Percentiles rank a stretch among this genome's conserved stretches.
phyloP scores from a whole-genome alignment of 1,140 invertebrate species.

The Heterodera carotae region DNA sequence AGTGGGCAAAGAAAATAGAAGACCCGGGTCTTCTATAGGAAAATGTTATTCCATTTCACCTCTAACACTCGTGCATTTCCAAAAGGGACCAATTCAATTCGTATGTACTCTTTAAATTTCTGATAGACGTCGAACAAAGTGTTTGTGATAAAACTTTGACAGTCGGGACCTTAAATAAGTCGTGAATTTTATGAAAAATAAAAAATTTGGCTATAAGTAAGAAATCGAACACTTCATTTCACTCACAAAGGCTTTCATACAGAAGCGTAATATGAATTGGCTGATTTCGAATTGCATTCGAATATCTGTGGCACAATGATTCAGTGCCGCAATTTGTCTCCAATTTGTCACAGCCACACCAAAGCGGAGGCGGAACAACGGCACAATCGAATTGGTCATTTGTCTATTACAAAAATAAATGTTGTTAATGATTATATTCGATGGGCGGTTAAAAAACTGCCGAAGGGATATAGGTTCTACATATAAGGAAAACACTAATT shows the following conservation, averaged over 20 bases:
- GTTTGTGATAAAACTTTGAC: slow-evolving; percentile 27
- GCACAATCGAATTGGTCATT: too few species aligned
- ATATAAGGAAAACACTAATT: too few species aligned
- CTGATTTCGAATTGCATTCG: slow-evolving; percentile 24
- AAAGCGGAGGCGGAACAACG: slow-evolving; percentile 31
- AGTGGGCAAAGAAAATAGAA: too few species aligned
- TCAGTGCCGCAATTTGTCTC: slow-evolving; percentile 18
- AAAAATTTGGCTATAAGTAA: background rate
- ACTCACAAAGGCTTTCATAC: slow-evolving; percentile 34
- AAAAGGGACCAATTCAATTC: slow-evolving; percentile 34
- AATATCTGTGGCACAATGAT: slow-evolving; percentile 15
- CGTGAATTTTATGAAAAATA: background rate
- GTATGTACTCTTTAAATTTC: slow-evolving; percentile 17
- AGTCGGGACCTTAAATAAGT: slow-evolving; percentile 23
- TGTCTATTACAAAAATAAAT: too few species aligned
- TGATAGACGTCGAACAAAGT: slow-evolving; percentile 18
- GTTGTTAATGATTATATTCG: too few species aligned
- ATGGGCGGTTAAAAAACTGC: too few species aligned
- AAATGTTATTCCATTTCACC: slow-evolving; percentile 12
- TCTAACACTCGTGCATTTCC: slow-evolving; percentile 36
- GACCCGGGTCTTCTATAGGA: too few species aligned
- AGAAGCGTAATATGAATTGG: slow-evolving; percentile 33
- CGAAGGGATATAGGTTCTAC: too few species aligned
- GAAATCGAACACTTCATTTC: background rate
- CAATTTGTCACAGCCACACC: slow-evolving; percentile 36